phyloP scores from a whole-genome alignment of 2,888 invertebrate genomes.

The Drosophila prostipennis region DNA sequence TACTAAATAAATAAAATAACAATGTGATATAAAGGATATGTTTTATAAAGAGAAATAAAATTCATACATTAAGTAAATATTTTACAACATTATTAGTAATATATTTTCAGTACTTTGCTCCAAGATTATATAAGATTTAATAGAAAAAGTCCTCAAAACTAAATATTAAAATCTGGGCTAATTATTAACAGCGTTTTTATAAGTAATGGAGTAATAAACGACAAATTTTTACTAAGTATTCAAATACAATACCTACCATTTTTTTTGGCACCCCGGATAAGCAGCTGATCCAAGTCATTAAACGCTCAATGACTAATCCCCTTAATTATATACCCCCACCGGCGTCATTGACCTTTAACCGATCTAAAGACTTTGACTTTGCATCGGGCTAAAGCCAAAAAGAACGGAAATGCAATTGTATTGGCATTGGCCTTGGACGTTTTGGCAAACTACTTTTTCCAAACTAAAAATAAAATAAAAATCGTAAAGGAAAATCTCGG shows the following conservation, averaged over 20 bases:
- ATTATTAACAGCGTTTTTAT: too few relatives aligned
- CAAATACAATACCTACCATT: not conserved
- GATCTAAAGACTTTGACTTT: constrained; percentile 65
- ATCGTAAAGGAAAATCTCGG: constrained; percentile 43
- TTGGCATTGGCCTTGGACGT: constrained; percentile 77
- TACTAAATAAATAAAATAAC: too few relatives aligned
- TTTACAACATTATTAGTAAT: too few relatives aligned
- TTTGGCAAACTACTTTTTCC: constrained; percentile 68
- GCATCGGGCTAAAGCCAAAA: constrained; percentile 19
- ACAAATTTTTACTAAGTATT: not conserved
- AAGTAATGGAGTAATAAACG: too few relatives aligned
- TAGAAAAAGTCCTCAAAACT: too few relatives aligned
- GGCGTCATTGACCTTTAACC: constrained; percentile 77
- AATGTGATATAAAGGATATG: too few relatives aligned
- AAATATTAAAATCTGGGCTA: too few relatives aligned
- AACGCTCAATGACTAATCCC: constrained; percentile 70
- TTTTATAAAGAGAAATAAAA: too few relatives aligned
- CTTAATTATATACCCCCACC: constrained; percentile 36
- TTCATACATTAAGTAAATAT: too few relatives aligned
- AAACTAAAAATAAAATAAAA: constrained; percentile 77
- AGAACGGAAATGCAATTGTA: constrained; percentile 68
- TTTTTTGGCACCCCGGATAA: constrained; percentile 47
- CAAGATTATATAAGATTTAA: not conserved
- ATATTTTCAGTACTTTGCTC: not conserved
- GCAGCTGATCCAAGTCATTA: constrained; percentile 55